phyloP scores from a whole-genome alignment of 1,140 invertebrate species.

The Philotrypesis tridentata region DNA sequence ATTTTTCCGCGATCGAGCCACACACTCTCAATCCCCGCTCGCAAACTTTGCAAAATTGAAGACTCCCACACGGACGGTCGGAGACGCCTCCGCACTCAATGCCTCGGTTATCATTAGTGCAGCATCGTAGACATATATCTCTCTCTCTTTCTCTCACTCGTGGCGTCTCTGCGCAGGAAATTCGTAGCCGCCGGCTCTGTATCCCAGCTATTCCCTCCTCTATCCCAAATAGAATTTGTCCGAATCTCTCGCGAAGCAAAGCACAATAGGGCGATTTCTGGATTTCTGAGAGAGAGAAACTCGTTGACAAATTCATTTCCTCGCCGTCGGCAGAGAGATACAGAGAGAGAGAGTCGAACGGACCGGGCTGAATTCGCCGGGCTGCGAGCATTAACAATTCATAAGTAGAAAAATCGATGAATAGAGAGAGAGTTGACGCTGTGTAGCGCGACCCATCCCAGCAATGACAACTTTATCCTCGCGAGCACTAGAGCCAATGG shows the following conservation, averaged over 20 bases:
- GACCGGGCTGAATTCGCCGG: not conserved
- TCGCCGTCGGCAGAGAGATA: not conserved
- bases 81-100: not conserved
- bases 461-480: constrained; percentile 17
- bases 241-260: not conserved
- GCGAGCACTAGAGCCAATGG: not conserved
- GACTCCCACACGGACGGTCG: not conserved
- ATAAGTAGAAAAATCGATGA: constrained; percentile 25
- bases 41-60: constrained; percentile 22
- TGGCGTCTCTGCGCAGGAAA: not conserved
- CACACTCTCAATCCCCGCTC: not conserved
- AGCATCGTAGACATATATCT: not conserved
- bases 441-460: not conserved
- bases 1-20: not conserved
- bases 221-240: constrained; percentile 18
- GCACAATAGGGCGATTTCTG: constrained; percentile 3
- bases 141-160: not conserved
- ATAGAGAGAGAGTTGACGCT: not conserved
- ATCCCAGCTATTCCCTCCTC: not conserved
- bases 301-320: constrained; percentile 38
- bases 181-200: not conserved
- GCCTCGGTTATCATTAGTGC: constrained; percentile 16
- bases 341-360: no score
- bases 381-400: constrained; percentile 12
- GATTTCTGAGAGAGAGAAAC: not conserved